Base-by-base conservation (phyloP, 2,113 vertebrate genomes). In the Ascaphus truei region DNA sequence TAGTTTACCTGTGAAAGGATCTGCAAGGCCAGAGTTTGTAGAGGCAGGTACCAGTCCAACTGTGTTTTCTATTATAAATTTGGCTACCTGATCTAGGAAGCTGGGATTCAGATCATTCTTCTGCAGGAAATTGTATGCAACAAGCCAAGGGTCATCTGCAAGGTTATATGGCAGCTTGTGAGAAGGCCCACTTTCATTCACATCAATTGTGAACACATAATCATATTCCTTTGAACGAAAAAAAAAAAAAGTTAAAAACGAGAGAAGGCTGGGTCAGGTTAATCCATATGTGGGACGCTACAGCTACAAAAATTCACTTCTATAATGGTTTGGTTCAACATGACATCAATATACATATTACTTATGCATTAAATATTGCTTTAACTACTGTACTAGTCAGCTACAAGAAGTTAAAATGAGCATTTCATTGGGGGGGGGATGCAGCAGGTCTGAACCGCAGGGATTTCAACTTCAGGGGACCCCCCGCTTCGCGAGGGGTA, bases 71-170 rank as follows among this genome's bases (percentile, higher is more conserved):
- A 98, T 94, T 74, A 99, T 99, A 79, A 99, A 99, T 72, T 98
- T 95, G 73, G 96, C 97, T 65, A 99, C 97, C 72, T 99, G 96
- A 89, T 99, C 96, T 56, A 99, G 84, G 84, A 98, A 99, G 93
- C 94, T 92, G 27, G 96, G 89, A 80, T 93, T 98, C 48, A 99
- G 84, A 80, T 98, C 93, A 74, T 99, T 97, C 82, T 90, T 97
- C 82, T 97, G 90, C 43, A 99, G 79, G 75, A 99, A 99, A 86
- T 97, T 96, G 79, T 98, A 95, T 1, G 97, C 97, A 4, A 89
- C 88, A 77, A 96, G 80, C 97, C 97, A 99, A 60, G 97, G 97
- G 82, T 99, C 96, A 5, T 99, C 97, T 7, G 81, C 79, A 73
- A 91, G 52, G 31, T 95, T 99, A 80, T 98, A 99, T 2, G 96